Base-by-base conservation (phyloP, 92 coral and sea anemone genomes). In the Actinernus sp. region DNA sequence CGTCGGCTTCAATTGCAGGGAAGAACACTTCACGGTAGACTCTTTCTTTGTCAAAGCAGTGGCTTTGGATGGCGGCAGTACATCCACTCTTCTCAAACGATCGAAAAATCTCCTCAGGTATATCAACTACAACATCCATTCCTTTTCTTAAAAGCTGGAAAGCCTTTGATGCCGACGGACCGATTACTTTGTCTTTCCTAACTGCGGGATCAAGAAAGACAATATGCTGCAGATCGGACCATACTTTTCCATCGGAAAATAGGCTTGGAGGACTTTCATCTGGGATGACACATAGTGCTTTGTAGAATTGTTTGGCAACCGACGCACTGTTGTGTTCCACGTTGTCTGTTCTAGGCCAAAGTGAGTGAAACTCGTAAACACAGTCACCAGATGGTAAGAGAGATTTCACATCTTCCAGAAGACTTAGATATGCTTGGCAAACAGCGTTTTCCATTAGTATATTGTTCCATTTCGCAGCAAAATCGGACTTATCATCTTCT, bases 401-500 rank as follows among this genome's bases (percentile, higher is more conserved):
- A 8, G 12, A 13, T 54, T 73, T 83, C 17, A 83, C 19, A 39
- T 88, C 88, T 23, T 72, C 87, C 5, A 88, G 73, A 16, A 84
- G 80, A 3, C 55, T 61, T 19, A 88, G 22, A 31, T 78, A 88
- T 6, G 93, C 89, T 60, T 57, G 30, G 20, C 77, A 84, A 23
- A 84, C 69, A 14, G 41, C 41, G 41, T 14, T 14, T 49, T 55
- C 63, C 55, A 86, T 23, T 5, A 86, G 79, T 25, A 80, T 12
- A 8, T 68, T 65, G 61, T 86, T 86, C 96, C 96, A 89, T 10
- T 68, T 52, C 1, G 75, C 77, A n/a, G 83, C 88, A 46, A 11
- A 34, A 31, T 60, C 83, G n/a, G 28, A 11, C 46, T 88, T 88
- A 61, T 88, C 95, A 63, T 88, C 91, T 14, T 68, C 84, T 16